A percentile compares a stretch with the other conserved stretches of the same genome.
phyloP scores from a whole-genome alignment of 2,113 vertebrate genomes.

The Chionomys nivalis region DNA sequence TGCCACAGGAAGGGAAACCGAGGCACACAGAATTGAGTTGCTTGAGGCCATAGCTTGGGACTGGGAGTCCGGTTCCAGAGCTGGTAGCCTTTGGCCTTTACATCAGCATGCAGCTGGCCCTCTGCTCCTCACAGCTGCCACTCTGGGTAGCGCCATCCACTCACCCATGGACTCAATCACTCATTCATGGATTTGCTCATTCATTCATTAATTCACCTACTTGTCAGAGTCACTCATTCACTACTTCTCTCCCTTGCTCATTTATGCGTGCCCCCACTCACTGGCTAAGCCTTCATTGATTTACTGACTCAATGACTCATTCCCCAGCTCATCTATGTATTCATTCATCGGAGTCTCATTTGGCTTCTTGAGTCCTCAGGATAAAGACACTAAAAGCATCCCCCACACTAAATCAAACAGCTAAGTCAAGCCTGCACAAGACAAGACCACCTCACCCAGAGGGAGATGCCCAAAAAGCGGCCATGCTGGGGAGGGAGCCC shows the following conservation, averaged over 20 bases:
- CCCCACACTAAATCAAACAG: not conserved
- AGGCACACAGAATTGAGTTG: not conserved
- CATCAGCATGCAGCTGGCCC: not conserved
- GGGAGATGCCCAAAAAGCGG: not conserved
- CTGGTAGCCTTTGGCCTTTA: not conserved
- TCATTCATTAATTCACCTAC: not conserved
- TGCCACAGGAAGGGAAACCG: rapidly evolving
- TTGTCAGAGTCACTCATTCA: not conserved
- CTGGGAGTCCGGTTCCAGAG: not conserved
- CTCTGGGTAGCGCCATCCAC: too few species aligned
- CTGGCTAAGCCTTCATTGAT: not conserved
- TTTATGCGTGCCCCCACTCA: too few species aligned
- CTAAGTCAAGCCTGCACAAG: not conserved
- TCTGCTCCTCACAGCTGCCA: rapidly evolving
- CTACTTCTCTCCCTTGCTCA: not conserved
- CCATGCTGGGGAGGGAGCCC: rapidly evolving
- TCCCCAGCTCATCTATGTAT: too few species aligned
- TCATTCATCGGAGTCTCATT: not conserved
- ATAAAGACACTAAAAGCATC: not conserved
- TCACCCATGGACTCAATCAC: not conserved
- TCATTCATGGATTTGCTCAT: not conserved
- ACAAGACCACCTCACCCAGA: not conserved
- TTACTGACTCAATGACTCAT: not conserved
- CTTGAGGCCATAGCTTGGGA: not conserved
- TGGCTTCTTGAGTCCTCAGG: not conserved